phyloP scores from a whole-genome alignment of 1,140 invertebrate genomes.

The Bradynema listronoti region DNA sequence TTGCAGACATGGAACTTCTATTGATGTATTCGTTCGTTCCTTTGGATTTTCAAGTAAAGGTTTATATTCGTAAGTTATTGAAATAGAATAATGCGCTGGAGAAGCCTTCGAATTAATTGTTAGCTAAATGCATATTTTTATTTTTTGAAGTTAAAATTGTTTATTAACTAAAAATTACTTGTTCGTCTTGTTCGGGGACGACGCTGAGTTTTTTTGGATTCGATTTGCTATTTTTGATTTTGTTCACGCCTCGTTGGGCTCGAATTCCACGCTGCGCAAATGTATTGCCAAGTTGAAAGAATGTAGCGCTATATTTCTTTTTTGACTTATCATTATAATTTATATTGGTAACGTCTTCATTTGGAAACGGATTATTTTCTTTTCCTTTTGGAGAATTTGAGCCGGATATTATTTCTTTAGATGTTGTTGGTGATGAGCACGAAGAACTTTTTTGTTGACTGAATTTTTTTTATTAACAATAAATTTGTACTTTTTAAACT shows the following conservation, averaged over 20 bases:
- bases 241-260: too few relatives aligned
- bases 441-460: slow-evolving; percentile 13
- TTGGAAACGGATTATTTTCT: background rate
- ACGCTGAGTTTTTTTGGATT: slow-evolving; percentile 28
- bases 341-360: slow-evolving; percentile 3
- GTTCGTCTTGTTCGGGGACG: slow-evolving; percentile 29
- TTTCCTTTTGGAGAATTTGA: background rate
- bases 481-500: too few relatives aligned
- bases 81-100: too few relatives aligned
- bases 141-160: background rate
- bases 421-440: slow-evolving; percentile 14
- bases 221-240: too few relatives aligned
- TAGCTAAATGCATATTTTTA: background rate
- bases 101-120: slow-evolving; percentile 4
- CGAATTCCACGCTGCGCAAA: background rate
- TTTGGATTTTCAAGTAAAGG: too few relatives aligned
- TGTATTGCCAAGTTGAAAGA: background rate
- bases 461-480: too few relatives aligned
- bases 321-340: background rate
- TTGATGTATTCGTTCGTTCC: too few relatives aligned
- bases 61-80: too few relatives aligned
- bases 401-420: background rate
- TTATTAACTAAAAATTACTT: slow-evolving; percentile 5
- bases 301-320: background rate
- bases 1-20: too few relatives aligned